Evolutionary conservation across 2,888 invertebrate genomes (phyloP).

Genomic region (Coecobrya sp.): DNA sequence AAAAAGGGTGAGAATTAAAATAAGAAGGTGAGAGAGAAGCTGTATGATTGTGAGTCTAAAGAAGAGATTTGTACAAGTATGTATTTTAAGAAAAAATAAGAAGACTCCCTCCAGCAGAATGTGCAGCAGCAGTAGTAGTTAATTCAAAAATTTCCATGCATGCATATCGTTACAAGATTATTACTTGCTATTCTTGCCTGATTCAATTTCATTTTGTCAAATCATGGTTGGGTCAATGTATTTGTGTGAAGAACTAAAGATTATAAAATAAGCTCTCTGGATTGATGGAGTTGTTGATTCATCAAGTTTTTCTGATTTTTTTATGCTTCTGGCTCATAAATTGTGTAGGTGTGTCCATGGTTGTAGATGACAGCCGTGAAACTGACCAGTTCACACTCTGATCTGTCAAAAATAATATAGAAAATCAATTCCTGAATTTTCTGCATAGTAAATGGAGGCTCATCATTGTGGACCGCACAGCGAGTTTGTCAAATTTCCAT

Average conservation of each 20-base stretch:
- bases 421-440: slow-evolving; percentile 15
- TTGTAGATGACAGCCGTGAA: slow-evolving; percentile 40
- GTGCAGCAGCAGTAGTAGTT: neutral
- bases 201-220: slow-evolving; percentile 61
- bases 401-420: slow-evolving; percentile 33
- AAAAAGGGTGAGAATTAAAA: slow-evolving; percentile 41
- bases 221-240: slow-evolving; percentile 72
- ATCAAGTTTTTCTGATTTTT: slow-evolving; percentile 25
- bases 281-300: neutral
- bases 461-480: slow-evolving; percentile 53
- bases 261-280: neutral
- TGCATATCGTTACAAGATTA: slow-evolving; percentile 47
- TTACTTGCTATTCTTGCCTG: neutral
- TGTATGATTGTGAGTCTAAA: slow-evolving; percentile 6
- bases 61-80: neutral
- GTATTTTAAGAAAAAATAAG: slow-evolving; percentile 33
- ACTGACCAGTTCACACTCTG: slow-evolving; percentile 62
- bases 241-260: slow-evolving; percentile 3
- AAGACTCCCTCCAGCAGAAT: slow-evolving; percentile 8
- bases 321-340: neutral
- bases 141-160: slow-evolving; percentile 23
- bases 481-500: slow-evolving; percentile 47
- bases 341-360: slow-evolving; percentile 33
- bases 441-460: neutral
- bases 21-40: slow-evolving; percentile 8